Conservation (phyloP, 2,797 vertebrate species). For the Rallus crepitans region DNA sequence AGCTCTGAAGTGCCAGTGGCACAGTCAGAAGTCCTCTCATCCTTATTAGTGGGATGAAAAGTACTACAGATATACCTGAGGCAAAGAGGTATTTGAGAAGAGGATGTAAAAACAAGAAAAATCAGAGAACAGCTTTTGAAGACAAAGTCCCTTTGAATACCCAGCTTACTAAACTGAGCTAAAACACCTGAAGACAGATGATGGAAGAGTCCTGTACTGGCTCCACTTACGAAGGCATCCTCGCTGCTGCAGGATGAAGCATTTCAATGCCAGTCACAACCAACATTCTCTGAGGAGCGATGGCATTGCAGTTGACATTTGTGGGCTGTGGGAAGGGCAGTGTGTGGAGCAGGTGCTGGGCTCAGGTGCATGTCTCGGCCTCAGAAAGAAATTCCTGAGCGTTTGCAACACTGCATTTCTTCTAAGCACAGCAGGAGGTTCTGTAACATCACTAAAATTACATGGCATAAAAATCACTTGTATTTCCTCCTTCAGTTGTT, state of each 20-base stretch:
- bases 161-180: neutral
- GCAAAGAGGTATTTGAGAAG: neutral
- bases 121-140: neutral
- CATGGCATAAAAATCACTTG: neutral
- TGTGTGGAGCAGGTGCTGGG: accelerated
- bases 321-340: neutral
- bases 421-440: neutral
- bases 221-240: neutral
- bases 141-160: neutral
- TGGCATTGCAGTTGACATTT: accelerated
- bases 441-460: neutral
- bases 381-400: neutral
- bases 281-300: accelerated
- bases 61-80: neutral
- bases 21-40: neutral
- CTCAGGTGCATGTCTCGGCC: neutral
- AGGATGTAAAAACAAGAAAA: neutral
- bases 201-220: neutral
- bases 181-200: neutral
- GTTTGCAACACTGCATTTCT: neutral
- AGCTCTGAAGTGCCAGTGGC: neutral
- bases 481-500: neutral
- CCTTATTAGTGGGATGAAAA: neutral
- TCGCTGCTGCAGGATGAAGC: accelerated
- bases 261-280: neutral